Percentiles rank a stretch among this genome's conserved stretches.
Evolutionary conservation across 2,888 invertebrate genomes (phyloP).

Genomic region (Choreutis nemorana): DNA sequence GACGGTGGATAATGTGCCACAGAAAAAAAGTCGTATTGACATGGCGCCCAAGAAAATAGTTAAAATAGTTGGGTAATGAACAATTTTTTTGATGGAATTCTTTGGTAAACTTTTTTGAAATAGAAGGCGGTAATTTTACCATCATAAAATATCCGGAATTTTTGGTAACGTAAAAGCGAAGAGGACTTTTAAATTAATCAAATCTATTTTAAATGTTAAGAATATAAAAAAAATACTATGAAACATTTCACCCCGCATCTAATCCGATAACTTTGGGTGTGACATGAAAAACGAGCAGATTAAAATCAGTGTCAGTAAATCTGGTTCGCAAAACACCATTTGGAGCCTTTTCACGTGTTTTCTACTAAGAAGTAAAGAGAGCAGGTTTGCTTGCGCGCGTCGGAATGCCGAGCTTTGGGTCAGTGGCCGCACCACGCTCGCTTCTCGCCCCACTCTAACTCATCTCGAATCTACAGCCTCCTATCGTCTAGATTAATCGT

Average conservation of each 20-base stretch:
- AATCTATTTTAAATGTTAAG: no score
- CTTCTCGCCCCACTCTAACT: conserved; percentile 19
- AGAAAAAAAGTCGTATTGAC: conserved; percentile 20
- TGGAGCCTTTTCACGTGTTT: conserved; percentile 7
- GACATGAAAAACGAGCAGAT: conserved; percentile 9
- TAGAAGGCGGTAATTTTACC: no score
- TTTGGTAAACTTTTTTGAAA: no score
- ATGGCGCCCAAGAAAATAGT: conserved; percentile 30
- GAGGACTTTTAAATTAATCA: no score
- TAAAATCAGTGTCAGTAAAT: conserved; percentile 8
- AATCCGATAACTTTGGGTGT: conserved; percentile 10
- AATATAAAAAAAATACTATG: no score
- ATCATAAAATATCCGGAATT: conserved; percentile 19
- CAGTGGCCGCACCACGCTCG: conserved; percentile 45
- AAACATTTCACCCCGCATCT: conserved; percentile 17
- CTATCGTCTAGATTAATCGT: conserved; percentile 56
- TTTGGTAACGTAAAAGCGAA: conserved; percentile 19
- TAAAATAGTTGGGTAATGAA: no score
- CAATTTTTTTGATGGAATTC: no score
- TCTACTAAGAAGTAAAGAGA: conserved; percentile 41
- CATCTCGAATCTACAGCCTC: conserved; percentile 47
- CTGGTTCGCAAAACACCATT: background rate
- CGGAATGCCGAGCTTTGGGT: conserved; percentile 54
- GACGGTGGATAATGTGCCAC: conserved; percentile 35
- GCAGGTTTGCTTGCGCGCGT: conserved; percentile 44